These are phyloP conservation scores for Perdix hodgsoniae DNA, from an alignment of 2,797 vertebrate species.

Conservation along the genomic window DNA sequence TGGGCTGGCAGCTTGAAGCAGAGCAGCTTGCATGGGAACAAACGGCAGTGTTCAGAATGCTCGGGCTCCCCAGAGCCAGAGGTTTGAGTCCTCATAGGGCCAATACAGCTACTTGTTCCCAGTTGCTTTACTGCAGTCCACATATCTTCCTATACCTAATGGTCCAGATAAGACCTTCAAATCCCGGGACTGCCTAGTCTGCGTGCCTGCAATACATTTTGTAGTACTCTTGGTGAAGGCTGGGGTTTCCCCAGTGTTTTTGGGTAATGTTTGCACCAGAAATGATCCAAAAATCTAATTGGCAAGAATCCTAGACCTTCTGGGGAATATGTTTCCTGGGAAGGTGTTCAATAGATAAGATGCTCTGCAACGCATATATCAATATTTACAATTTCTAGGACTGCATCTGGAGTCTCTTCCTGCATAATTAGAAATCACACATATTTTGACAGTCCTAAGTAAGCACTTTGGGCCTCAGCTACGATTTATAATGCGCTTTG, in stretches of 20 bases:
- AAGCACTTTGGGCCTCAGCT: background rate
- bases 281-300: constrained; percentile 22
- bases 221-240: background rate
- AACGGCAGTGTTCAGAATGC: background rate
- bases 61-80: background rate
- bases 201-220: background rate
- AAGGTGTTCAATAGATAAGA: constrained; percentile 4
- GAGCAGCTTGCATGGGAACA: background rate
- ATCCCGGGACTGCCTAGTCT: background rate
- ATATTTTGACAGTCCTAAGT: constrained; percentile 12
- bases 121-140: background rate
- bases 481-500: constrained; percentile 38
- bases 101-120: background rate
- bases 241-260: background rate
- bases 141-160: background rate
- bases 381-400: constrained; percentile 33
- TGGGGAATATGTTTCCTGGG: background rate
- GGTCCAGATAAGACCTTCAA: background rate
- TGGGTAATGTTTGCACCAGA: background rate
- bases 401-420: background rate
- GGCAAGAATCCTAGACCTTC: background rate
- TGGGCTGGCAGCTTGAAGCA: background rate
- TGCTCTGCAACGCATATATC: background rate
- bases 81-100: background rate
- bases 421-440: background rate